Base-by-base conservation (phyloP, 2,797 vertebrate species). In the Esox lucius region DNA sequence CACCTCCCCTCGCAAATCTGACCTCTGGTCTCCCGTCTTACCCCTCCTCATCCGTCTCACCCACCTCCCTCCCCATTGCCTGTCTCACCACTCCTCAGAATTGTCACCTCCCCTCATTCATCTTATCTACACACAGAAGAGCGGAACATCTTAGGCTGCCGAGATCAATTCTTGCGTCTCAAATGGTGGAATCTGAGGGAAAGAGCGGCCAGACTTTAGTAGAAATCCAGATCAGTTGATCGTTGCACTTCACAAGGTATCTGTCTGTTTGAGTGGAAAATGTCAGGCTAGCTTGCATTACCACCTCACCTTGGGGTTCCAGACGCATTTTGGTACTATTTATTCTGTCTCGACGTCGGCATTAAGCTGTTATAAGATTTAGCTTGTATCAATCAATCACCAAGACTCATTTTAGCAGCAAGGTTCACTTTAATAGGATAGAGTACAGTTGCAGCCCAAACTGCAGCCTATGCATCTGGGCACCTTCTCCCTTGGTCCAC, bases 241-340 rank as follows among this genome's bases (percentile, higher is more conserved):
- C 61, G 51, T n/a, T 81, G 71, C 68, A 78, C 48, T 59, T 35
- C 81, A 76, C 78, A 81, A 83, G 75, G 71, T 77, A 79, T 83
- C 85, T 85, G 83, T 79, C 69, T 83, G n/a, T 56, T 22, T 9
- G 53, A 56, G 19, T 77, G 75, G 7, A 85, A 87, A 84, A 85
- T 84, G 86, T 83, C 84, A 83, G 71, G 48, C 76, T 65, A 53
- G 77, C 12, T 86, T 78, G 79, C 70, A 84, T 82, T 80, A 85
- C 77, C 68, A 73, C 76, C 53, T 77, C 61, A 26, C 68, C 74
- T 76, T 71, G 73, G 78, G 73, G 80, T 71, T 51, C 72, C 64
- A 76, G 73, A 71, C 16, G 35, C 61, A 67, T 76, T 70, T 79
- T 75, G 78, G 53, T 74, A 68, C 74, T 81, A 81, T 87, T 86